Percentiles rank a stretch among this genome's conserved stretches.
Evolutionary conservation across 2,797 vertebrate species (phyloP).

Genomic region (Phoeniculus purpureus): DNA sequence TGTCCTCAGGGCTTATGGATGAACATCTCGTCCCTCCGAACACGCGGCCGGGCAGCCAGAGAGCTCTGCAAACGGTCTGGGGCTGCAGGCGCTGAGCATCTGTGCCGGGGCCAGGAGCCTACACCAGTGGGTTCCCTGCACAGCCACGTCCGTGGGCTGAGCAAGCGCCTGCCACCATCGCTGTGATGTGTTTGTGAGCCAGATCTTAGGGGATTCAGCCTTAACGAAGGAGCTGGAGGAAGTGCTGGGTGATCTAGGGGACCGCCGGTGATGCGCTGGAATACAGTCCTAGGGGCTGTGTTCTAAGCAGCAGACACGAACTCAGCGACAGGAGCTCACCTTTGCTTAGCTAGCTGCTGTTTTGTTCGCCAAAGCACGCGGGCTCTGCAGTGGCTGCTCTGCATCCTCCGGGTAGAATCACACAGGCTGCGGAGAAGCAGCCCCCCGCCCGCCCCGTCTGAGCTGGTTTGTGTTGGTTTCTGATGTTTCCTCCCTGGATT

Average conservation of each 20-base stretch:
- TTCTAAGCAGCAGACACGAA: neutral
- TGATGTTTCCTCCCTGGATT: neutral
- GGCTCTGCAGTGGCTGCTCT: neutral
- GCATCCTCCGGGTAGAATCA: neutral
- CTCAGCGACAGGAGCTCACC: neutral
- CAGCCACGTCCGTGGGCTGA: neutral
- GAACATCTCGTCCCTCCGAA: too few species aligned
- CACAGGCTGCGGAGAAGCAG: neutral
- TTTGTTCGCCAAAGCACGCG: neutral
- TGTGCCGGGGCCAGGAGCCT: neutral
- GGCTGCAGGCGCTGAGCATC: neutral
- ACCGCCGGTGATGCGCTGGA: fast-evolving
- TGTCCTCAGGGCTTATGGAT: neutral
- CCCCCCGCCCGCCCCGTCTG: neutral
- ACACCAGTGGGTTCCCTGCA: fast-evolving
- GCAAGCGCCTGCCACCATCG: neutral
- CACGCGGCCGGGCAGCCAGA: neutral
- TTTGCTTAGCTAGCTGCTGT: neutral
- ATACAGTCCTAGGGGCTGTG: neutral
- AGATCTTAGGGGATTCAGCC: neutral
- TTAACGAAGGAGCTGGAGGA: neutral
- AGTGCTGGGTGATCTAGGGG: neutral
- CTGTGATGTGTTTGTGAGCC: neutral
- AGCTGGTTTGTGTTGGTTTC: neutral
- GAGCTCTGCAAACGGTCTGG: too few species aligned